Evolutionary conservation across 2,888 invertebrate species (phyloP), one percentile per base, ranked within the genome.

Genomic region (Amphipoea lucens): DNA sequence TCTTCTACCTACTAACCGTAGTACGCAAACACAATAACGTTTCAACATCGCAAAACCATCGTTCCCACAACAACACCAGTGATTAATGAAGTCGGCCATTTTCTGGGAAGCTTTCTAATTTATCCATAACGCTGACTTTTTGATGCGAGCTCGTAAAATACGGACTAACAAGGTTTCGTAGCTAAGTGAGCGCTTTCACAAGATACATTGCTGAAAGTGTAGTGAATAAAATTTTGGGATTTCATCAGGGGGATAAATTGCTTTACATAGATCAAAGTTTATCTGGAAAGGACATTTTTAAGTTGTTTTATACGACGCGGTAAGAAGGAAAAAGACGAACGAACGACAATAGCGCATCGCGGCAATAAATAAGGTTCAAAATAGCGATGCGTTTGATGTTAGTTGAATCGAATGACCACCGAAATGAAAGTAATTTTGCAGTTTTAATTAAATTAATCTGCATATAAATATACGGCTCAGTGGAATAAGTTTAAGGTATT

Each of bases 81-180:
- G 92, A 91, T 91, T 90, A 91, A 91, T 91, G 90, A 87, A 88
- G 65, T 77, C 71, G 42, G 42, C 74, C 70, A 75, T 81, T 82
- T 85, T 79, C 84, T 79, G 76, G 71, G 76, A 78, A 82, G 82
- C 89, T 88, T 84, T 91, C 88, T 88, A 88, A 89, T 82, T 85
- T 90, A 90, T 91, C 88, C 85, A 85, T 87, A 85, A 87, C 79
- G 85, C 81, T 74, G 90, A 89, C 88, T 89, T 88, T 88, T 86
- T 86, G 87, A 90, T 85, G 89, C 77, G 82, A 81, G 36, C 70
- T 85, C 82, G 75, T 84, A 86, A 78, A 81, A 79, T 79, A 78
- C 51, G 67, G 7, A n/a, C 73, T 81, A 84, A 82, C 75, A 82
- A 87, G 77, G 72, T 78, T 81, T 45, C 40, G 48, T 48, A 51